A percentile compares a stretch with the other conserved stretches of the same genome.
Conservation (phyloP, 2,113 vertebrate genomes). For the Cheirogaleus medius region DNA sequence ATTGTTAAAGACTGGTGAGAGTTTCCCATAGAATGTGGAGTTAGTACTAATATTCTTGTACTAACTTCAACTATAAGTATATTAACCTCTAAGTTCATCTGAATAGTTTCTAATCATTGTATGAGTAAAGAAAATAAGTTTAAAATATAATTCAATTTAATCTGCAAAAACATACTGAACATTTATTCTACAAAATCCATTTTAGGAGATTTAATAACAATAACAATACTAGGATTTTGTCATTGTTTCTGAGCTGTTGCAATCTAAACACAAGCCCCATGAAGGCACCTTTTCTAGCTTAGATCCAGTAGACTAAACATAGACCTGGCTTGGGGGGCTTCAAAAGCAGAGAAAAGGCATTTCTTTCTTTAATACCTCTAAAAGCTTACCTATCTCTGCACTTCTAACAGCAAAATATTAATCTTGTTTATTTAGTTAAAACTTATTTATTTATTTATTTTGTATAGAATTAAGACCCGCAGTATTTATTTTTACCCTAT, state of each 20-base stretch:
- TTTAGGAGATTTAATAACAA: neutral
- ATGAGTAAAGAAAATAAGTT: neutral
- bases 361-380: neutral
- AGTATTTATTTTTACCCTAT: neutral
- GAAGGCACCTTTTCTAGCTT: neutral
- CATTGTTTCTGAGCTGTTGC: neutral
- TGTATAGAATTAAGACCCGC: neutral
- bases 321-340: neutral
- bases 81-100: neutral
- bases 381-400: neutral
- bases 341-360: neutral
- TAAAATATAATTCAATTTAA: neutral
- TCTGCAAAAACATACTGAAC: neutral
- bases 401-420: neutral
- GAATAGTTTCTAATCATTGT: neutral
- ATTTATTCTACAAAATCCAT: neutral
- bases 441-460: neutral
- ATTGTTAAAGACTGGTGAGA: neutral
- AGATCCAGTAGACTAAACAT: neutral
- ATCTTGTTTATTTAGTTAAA: neutral
- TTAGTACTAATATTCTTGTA: neutral
- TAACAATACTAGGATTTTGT: neutral
- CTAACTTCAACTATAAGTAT: neutral
- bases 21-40: neutral
- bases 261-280: neutral